Conservation (phyloP, 2,888 invertebrate genomes). For the Perizoma flavofasciatum region DNA sequence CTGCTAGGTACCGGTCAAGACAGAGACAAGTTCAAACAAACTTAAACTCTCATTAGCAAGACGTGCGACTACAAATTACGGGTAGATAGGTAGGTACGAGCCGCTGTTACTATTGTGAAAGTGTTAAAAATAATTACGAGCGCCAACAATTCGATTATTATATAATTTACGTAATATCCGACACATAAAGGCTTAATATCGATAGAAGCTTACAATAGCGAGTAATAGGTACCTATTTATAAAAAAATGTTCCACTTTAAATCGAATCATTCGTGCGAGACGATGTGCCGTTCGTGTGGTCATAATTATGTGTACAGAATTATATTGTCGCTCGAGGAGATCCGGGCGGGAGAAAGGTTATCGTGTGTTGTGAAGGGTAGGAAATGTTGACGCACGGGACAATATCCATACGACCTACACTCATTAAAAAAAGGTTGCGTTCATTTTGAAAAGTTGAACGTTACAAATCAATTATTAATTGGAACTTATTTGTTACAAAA, state of each 20-base stretch:
- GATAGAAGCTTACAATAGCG: slow-evolving; percentile 22
- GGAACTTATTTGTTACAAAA: not conserved
- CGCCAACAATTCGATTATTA: slow-evolving; percentile 42
- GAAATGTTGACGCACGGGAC: not conserved
- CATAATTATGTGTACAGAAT: slow-evolving; percentile 30
- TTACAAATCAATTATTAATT: not conserved
- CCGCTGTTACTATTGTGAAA: slow-evolving; percentile 25
- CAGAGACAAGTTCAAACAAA: no score
- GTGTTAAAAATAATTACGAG: slow-evolving; percentile 34
- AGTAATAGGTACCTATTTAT: slow-evolving; percentile 8
- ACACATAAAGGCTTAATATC: slow-evolving; percentile 32
- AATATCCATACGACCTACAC: slow-evolving; percentile 5
- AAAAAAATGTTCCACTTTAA: slow-evolving; percentile 34
- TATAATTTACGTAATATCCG: slow-evolving; percentile 50
- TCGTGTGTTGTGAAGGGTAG: slow-evolving; percentile 26
- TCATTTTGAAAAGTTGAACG: no score
- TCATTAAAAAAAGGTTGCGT: no score
- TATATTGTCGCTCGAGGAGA: slow-evolving; percentile 36
- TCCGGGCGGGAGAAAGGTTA: slow-evolving; percentile 54
- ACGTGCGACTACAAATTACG: no score
- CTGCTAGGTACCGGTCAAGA: no score
- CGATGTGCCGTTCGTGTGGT: slow-evolving; percentile 42
- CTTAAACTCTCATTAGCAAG: no score
- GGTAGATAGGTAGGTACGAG: no score
- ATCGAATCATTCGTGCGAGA: slow-evolving; percentile 52